A percentile compares a stretch with the other conserved stretches of the same genome.
phyloP scores from a whole-genome alignment of 2,797 vertebrate genomes.

The Simalia tracyae region DNA sequence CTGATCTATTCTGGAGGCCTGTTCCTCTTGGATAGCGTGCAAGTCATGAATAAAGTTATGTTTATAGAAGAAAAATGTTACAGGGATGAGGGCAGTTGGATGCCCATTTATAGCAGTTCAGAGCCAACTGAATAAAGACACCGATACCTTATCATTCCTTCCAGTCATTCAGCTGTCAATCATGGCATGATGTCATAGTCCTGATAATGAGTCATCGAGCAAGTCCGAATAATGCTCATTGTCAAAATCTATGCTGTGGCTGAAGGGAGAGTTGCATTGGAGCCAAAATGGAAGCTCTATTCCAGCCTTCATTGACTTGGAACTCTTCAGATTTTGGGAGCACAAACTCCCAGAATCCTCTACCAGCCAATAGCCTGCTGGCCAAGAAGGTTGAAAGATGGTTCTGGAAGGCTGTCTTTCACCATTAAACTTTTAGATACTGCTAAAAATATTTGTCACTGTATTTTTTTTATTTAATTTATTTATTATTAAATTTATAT shows the following conservation, averaged over 20 bases:
- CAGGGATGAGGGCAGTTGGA: background rate
- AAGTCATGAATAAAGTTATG: background rate
- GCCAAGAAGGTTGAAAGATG: background rate
- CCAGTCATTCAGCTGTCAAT: background rate
- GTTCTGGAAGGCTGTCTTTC: background rate
- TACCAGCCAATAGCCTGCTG: background rate
- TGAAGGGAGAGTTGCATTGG: background rate
- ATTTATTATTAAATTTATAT: background rate
- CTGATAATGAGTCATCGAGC: background rate
- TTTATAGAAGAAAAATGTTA: background rate
- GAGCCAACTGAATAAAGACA: background rate
- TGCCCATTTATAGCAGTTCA: background rate
- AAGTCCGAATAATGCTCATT: background rate
- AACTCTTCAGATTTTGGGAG: background rate
- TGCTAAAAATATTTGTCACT: background rate
- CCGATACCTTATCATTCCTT: background rate
- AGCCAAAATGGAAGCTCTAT: background rate
- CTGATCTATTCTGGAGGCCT: background rate
- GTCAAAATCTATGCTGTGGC: background rate
- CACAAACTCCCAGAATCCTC: background rate
- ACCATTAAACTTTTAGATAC: background rate
- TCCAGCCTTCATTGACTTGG: background rate
- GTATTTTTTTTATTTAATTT: background rate
- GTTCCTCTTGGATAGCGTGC: background rate
- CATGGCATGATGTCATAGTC: background rate